Conservation (phyloP, 2,888 invertebrate genomes). For the Podabrus alpinus region DNA sequence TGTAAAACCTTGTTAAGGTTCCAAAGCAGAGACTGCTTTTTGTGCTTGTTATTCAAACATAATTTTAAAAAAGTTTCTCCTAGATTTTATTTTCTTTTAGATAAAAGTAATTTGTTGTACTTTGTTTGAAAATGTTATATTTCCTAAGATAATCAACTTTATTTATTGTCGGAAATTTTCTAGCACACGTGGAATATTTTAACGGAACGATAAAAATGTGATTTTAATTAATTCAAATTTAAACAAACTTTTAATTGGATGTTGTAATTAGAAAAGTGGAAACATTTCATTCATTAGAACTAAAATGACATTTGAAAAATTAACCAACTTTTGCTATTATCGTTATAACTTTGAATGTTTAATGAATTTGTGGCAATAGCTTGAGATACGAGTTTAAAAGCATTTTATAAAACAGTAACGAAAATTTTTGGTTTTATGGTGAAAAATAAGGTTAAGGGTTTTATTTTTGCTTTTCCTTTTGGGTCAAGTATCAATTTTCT, state of each 20-base stretch:
- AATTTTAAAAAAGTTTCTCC: neutral
- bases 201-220: neutral
- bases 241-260: neutral
- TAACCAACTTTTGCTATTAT: conserved; percentile 1
- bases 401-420: neutral
- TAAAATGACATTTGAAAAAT: conserved; percentile 1
- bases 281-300: neutral
- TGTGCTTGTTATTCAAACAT: neutral
- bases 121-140: neutral
- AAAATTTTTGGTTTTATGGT: neutral
- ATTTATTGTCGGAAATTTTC: neutral
- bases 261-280: neutral
- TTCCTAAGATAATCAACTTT: neutral
- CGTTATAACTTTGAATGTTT: conserved; percentile 1
- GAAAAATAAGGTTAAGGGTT: conserved; percentile 1
- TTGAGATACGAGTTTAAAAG: neutral
- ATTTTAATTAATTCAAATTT: neutral
- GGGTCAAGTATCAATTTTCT: conserved; percentile 1
- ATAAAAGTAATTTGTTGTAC: neutral
- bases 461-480: conserved; percentile 2
- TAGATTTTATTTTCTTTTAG: neutral
- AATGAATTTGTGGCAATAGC: conserved; percentile 3
- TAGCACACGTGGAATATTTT: neutral
- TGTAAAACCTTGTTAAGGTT: neutral
- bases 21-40: neutral